These are phyloP conservation scores for Pomatostomus ruficeps DNA, from an alignment of 2,113 vertebrate species.

Conservation along the genomic window DNA sequence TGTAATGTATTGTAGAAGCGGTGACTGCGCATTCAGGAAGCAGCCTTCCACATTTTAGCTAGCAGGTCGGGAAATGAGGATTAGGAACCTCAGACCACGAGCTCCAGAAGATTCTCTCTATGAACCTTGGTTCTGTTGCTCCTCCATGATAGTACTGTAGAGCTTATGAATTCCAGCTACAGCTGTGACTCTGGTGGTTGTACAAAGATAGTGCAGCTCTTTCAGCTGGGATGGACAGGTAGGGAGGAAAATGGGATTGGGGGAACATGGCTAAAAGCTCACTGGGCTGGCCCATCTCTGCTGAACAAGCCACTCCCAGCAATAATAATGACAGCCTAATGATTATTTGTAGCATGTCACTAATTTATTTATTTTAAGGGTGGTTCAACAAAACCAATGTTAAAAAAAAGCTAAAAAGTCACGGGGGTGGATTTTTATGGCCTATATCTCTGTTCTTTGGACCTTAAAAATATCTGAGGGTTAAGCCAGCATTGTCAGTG, in stretches of 20 bases:
- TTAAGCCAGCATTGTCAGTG: neutral
- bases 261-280: neutral
- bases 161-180: neutral
- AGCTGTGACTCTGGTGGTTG: neutral
- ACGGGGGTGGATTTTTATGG: neutral
- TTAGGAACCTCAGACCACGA: neutral
- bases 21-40: neutral
- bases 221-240: neutral
- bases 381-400: neutral
- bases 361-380: neutral
- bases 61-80: neutral
- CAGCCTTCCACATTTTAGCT: neutral
- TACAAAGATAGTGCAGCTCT: neutral
- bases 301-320: neutral
- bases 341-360: neutral
- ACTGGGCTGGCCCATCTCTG: neutral
- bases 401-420: neutral
- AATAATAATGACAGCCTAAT: neutral
- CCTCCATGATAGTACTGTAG: accelerated
- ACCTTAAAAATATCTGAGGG: neutral
- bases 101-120: accelerated
- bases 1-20: neutral
- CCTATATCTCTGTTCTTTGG: constrained; percentile 5
- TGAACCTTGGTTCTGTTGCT: neutral
- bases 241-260: neutral